Evolutionary conservation across 2,797 vertebrate species (phyloP), one percentile per base, ranked within the genome.

Genomic region (Thamnophis elegans): DNA sequence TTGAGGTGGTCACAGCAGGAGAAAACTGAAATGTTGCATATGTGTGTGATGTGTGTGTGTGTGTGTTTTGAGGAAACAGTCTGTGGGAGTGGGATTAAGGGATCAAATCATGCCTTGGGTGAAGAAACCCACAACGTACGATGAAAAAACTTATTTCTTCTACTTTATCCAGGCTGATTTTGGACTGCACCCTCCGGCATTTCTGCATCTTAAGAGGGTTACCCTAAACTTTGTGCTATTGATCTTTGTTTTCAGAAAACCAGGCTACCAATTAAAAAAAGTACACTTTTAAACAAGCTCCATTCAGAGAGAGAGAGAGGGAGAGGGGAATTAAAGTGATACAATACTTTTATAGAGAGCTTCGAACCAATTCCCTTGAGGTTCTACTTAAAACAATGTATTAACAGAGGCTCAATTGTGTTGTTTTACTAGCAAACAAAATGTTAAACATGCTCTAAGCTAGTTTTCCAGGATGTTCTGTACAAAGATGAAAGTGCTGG

Each of bases 321-420:
- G 94, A 78, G 95, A 96, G 93, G 95, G 73, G 89, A 93, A 94
- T 95, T 95, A 94, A 95, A 96, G 96, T 94, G 96, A 96, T 93
- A 96, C 91, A 94, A 95, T 95, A 95, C 96, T 96, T 97, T 96
- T 96, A 96, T 96, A 96, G 97, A 95, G 94, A 93, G 95, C 94
- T 96, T 96, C 94, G 94, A 13, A 96, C 97, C 96, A 95, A 96
- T 95, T 96, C 96, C 96, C 97, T 97, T 96, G 96, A 97, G 97
- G 96, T 97, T 97, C 95, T 96, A 96, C 95, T 97, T 97, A 97
- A 97, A 97, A 96, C 95, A 97, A 97, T 96, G 97, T 97, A 95
- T 95, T 95, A 94, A 97, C 96, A 95, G 96, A 96, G 96, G 96
- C 97, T 96, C 96, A 97, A 97, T 97, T 97, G 94, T 95, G 97